A percentile compares a stretch with the other conserved stretches of the same genome.
These are phyloP conservation scores for Oncorhynchus masou DNA, from an alignment of 2,113 vertebrate species.

Conservation along the genomic window DNA sequence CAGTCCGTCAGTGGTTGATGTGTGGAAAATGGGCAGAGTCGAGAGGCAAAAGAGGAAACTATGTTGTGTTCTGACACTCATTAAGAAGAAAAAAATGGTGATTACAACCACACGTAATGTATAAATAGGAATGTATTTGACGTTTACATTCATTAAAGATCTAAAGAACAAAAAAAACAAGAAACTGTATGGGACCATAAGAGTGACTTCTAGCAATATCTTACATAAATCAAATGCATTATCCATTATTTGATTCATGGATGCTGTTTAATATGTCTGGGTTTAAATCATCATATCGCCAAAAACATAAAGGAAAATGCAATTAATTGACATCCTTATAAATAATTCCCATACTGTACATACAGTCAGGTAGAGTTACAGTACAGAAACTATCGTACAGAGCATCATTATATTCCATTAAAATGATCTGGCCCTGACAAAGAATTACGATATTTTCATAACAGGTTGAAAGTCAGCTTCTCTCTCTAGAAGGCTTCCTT, in stretches of 20 bases:
- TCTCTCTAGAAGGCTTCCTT: constrained; percentile 51
- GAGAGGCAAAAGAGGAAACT: not conserved
- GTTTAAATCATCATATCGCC: too few relatives aligned
- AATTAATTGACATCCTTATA: too few relatives aligned
- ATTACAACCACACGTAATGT: not conserved
- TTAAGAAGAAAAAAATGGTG: too few relatives aligned
- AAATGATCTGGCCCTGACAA: not conserved
- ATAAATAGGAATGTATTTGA: not conserved
- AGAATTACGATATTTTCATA: constrained; percentile 27
- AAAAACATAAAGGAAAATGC: too few relatives aligned
- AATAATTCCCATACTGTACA: not conserved
- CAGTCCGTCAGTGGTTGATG: not conserved
- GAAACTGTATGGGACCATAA: not conserved
- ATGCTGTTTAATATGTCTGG: too few relatives aligned
- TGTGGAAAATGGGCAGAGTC: not conserved
- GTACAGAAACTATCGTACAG: too few relatives aligned
- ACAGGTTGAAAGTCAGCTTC: constrained; percentile 25
- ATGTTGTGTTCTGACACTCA: not conserved
- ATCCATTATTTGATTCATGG: not conserved
- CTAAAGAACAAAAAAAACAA: too few relatives aligned
- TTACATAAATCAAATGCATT: not conserved
- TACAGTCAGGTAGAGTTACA: not conserved
- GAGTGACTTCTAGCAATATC: not conserved
- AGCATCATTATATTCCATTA: too few relatives aligned
- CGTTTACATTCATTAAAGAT: too few relatives aligned